Evolutionary conservation across 2,797 vertebrate genomes (phyloP), one percentile per base, ranked within the genome.

Genomic region (Alectoris magna): DNA sequence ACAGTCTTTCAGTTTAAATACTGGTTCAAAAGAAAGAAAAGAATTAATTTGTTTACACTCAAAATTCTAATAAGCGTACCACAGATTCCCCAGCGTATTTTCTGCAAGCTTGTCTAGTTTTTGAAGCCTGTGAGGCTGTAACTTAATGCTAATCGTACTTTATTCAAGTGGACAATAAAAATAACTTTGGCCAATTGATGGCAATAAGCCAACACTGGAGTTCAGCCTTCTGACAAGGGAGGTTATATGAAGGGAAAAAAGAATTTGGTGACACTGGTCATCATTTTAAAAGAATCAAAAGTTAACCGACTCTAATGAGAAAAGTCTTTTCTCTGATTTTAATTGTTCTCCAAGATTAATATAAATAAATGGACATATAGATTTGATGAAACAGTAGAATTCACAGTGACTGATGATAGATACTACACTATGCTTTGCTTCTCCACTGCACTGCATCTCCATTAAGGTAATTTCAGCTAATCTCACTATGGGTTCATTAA

Each of bases 381-480:
- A 92, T 91, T 73, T 84, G 74, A 84, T 73, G 60, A 79, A 94
- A 83, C 76, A 73, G 39, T 64, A 87, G 91, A 89, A 79, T 86
- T 79, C 71, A 68, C 58, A 72, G 55, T 92, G 94, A 88, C 89
- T 92, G 83, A 93, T 88, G 66, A 92, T 75, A 87, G 83, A 84
- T 92, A 74, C 62, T 51, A 49, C 53, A 71, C 71, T 82, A 86
- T 84, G 91, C 93, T 94, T 86, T 93, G 64, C 71, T 87, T 76
- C 90, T 92, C 69, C 88, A 56, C 68, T 83, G 44, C 56, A 91
- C 53, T 87, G 84, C 62, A 66, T 88, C 88, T 93, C 92, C 92
- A 95, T 95, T 94, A 96, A 95, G 75, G 85, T 74, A 95, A 95
- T 93, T 96, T 93, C 85, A 95, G 85, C 87, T 96, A 95, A 95